Conservation (phyloP, 2,888 invertebrate genomes). For the Isoperla grammatica region DNA sequence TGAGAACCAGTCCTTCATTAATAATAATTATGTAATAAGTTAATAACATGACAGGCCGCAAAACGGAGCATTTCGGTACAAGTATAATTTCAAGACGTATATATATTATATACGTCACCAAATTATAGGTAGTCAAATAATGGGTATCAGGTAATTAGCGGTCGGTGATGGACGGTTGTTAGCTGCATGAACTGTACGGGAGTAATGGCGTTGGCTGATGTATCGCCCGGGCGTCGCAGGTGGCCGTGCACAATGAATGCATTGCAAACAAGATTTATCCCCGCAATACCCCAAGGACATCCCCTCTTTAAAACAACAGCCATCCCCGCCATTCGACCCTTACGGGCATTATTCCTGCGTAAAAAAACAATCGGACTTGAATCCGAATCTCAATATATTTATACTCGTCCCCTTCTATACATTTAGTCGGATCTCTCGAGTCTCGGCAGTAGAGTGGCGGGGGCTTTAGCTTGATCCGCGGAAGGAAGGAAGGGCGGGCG, state of each 20-base stretch:
- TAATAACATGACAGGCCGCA: too few relatives aligned
- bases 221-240: conserved; percentile 4
- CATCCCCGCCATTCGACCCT: conserved; percentile 1
- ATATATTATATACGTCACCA: too few relatives aligned
- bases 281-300: not conserved
- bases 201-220: not conserved
- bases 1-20: too few relatives aligned
- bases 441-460: too few relatives aligned
- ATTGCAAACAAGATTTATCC: conserved; percentile 7
- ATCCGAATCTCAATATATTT: conserved; percentile 12
- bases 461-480: too few relatives aligned
- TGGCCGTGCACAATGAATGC: conserved; percentile 1
- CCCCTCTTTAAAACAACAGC: conserved; percentile 18
- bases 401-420: conserved; percentile 6
- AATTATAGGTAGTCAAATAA: too few relatives aligned
- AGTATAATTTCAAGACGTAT: too few relatives aligned
- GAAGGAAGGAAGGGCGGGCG: too few relatives aligned
- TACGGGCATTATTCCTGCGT: conserved; percentile 3
- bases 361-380: conserved; percentile 16
- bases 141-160: too few relatives aligned
- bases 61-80: too few relatives aligned
- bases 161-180: not conserved
- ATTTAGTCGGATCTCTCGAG: too few relatives aligned
- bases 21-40: too few relatives aligned
- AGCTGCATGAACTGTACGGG: not conserved